These are phyloP conservation scores for Tetramorium alpestre DNA, from an alignment of 1,140 invertebrate species.

Conservation along the genomic window DNA sequence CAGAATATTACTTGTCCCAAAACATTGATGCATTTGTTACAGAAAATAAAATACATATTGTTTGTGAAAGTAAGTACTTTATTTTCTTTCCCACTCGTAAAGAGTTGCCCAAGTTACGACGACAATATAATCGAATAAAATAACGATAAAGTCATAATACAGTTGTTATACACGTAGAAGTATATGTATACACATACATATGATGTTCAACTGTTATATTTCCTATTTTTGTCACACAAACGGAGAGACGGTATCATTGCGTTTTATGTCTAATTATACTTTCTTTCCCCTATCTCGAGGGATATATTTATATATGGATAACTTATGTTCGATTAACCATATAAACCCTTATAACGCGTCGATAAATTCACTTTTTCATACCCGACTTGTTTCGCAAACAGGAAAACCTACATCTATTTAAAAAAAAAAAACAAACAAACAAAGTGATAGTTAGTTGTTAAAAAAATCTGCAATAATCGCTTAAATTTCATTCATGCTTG, in stretches of 20 bases:
- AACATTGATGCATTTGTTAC: slow-evolving; percentile 4
- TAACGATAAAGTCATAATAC: background rate
- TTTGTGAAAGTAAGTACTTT: background rate
- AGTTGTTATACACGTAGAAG: background rate
- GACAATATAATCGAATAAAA: background rate
- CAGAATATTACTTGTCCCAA: background rate
- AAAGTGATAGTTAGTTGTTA: background rate
- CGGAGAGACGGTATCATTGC: background rate
- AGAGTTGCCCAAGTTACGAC: background rate
- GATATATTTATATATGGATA: background rate
- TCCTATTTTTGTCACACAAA: slow-evolving; percentile 3
- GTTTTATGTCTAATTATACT: background rate
- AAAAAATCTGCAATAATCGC: background rate
- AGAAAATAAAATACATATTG: background rate
- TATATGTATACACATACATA: background rate
- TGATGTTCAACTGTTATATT: background rate
- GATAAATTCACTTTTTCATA: background rate
- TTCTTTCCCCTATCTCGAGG: background rate
- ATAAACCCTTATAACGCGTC: background rate
- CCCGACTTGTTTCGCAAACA: background rate
- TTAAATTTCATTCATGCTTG: background rate
- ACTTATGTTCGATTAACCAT: slow-evolving; percentile 10
- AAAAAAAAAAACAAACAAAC: background rate
- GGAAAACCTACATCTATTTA: slow-evolving; percentile 1
- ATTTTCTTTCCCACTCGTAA: background rate